These are phyloP conservation scores for Hirundo rustica DNA, from an alignment of 2,797 vertebrate species.

Conservation along the genomic window DNA sequence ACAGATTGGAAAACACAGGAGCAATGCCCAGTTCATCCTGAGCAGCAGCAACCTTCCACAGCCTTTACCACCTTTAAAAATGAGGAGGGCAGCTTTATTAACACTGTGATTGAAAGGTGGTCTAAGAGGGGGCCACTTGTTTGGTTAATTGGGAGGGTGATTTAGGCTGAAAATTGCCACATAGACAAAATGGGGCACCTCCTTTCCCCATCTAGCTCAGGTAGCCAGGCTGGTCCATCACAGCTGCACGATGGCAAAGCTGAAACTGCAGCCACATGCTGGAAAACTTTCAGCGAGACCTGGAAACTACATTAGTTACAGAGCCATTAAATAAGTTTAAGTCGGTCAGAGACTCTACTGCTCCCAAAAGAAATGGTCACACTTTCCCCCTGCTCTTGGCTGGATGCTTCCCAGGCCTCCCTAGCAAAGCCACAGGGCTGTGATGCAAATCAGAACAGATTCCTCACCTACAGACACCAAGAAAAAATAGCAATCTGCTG, in stretches of 20 bases:
- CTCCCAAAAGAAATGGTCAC: neutral
- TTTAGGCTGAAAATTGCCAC: neutral
- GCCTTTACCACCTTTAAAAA: neutral
- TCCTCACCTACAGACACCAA: neutral
- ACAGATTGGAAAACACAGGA: rapidly evolving
- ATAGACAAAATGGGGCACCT: rapidly evolving
- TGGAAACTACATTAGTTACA: neutral
- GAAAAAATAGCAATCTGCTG: neutral
- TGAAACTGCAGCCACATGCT: neutral
- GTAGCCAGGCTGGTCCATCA: neutral
- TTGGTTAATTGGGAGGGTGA: neutral
- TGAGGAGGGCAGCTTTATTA: neutral
- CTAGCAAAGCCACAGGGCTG: neutral
- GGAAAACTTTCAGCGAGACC: neutral
- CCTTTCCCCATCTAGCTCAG: neutral
- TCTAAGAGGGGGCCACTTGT: neutral
- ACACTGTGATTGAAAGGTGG: neutral
- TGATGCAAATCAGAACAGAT: neutral
- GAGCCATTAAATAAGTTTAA: neutral
- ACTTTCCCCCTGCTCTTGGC: neutral
- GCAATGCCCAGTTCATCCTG: rapidly evolving
- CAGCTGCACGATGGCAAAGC: neutral
- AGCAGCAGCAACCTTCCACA: neutral
- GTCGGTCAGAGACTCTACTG: neutral
- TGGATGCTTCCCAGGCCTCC: neutral